Evolutionary conservation across 2,113 vertebrate species (phyloP), one percentile per base, ranked within the genome.

Genomic region (Morone saxatilis): DNA sequence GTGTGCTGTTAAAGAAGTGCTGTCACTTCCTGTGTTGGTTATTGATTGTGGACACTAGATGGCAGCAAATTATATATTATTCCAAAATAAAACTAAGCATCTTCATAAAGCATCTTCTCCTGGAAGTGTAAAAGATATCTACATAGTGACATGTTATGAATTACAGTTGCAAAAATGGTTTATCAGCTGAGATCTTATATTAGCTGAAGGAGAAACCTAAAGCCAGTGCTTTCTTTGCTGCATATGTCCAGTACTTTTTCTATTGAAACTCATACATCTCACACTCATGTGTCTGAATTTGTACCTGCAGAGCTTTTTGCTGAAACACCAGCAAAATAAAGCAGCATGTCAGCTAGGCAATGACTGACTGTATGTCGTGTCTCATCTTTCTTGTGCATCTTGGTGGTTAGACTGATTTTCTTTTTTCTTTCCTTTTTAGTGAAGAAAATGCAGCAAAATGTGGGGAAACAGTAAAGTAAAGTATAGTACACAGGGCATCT

Each of bases 1-100:
- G 47, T 66, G 3, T 0, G 8, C 6, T n/a, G 17, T 36, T 25
- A 10, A 20, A 36, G 11, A 36, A 10, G 47, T 17, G 12, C 19
- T 7, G 36, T 56, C 17, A 45, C 65, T 59, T 73, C 59, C n/a
- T 80, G 40, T 61, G 38, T 0, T 62, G 67, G 25, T 0, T 16
- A 19, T 45, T 45, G 14, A 60, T 12, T 31, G 11, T 69, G 59
- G 51, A 83, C 94, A 94, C 92, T 91, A 95, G 95, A 87, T 90
- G 94, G 95, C 89, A 91, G 91, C 91, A 92, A 73, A 82, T 67
- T 54, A 50, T 74, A 56, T 40, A 38, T 22, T 60, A 56, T 85
- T 67, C 31, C 31, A 38, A 61, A 65, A 66, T 13, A 47, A 51
- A 51, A 65, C 13, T 36, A 19, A 50, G 22, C 22, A 50, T 41